Base-by-base conservation (phyloP, 2,888 invertebrate genomes). In the Metellina segmentata region DNA sequence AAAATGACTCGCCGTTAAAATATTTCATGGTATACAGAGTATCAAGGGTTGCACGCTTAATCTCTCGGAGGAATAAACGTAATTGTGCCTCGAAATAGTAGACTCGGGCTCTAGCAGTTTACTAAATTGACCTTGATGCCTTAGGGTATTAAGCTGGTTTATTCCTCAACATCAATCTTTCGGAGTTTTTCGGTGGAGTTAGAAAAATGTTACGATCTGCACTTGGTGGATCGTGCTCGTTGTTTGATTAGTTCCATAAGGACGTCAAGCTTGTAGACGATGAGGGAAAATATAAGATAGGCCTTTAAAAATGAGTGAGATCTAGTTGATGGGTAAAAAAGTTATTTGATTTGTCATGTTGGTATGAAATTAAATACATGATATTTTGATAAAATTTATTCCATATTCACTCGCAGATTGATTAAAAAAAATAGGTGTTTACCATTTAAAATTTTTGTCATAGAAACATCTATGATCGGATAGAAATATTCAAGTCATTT, bases 71-170 rank as follows among this genome's bases (percentile, higher is more conserved):
- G 53, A 85, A 82, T 90, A 8, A 77, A 13, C 13, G 20, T 8
- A 83, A 79, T 20, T 90, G 53, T 88, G 61, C 20, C 53, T 49
- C 19, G 11, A 61, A 83, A 71, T 52, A 77, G 71, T 77, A 77
- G 53, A 77, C 72, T 74, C 48, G 19, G 52, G 79, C 85, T 53
- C 70, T 90, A 49, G 61, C n/a, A 78, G 78, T 61, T 52, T 48
- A 78, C 72, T 79, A 85, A 90, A 90, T 90, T 90, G 85, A 72
- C 78, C 85, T 90, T 90, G 89, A 90, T 79, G 78, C 85, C 89
- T 78, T 20, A 19, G 77, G 82, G 85, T 52, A 71, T 78, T 90
- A 90, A 90, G 78, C 49, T 20, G 78, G 78, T 78, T 90, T 85
- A 85, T 52, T 72, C 20, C 48, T n/a, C 16, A 48, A 52, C 89